A percentile compares a stretch with the other conserved stretches of the same genome.
phyloP scores from a whole-genome alignment of 2,888 invertebrate genomes.

The Keiferia lycopersicella region DNA sequence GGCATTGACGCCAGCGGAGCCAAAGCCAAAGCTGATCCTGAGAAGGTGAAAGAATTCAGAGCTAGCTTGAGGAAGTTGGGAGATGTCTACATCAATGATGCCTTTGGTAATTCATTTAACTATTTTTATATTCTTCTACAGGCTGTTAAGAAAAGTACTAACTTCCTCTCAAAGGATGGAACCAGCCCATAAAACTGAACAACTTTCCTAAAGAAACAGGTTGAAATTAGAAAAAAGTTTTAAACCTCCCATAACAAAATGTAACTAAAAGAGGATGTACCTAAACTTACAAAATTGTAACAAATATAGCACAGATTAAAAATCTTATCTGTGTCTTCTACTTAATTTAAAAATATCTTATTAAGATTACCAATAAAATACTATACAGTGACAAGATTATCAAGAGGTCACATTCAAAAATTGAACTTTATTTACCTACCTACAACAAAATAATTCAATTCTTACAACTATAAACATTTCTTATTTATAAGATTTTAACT shows the following conservation, averaged over 20 bases:
- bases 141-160: too few species aligned
- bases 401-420: conserved; percentile 1
- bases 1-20: conserved; percentile 94
- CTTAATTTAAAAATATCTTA: neutral
- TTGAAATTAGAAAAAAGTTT: too few species aligned
- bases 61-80: conserved; percentile 95
- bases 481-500: too few species aligned
- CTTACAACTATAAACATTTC: neutral
- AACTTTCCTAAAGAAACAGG: too few species aligned
- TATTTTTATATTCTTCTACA: too few species aligned
- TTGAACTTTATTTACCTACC: neutral
- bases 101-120: conserved; percentile 86
- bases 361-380: neutral
- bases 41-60: conserved; percentile 92
- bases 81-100: conserved; percentile 99
- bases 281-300: too few species aligned
- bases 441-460: neutral
- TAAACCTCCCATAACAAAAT: too few species aligned
- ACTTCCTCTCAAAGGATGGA: too few species aligned
- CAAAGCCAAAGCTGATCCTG: conserved; percentile 95
- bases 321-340: neutral
- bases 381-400: neutral
- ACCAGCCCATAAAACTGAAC: too few species aligned
- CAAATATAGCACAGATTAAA: too few species aligned
- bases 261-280: too few species aligned